Conservation (phyloP, 2,113 vertebrate genomes). For the Chloroceryle aenea region DNA sequence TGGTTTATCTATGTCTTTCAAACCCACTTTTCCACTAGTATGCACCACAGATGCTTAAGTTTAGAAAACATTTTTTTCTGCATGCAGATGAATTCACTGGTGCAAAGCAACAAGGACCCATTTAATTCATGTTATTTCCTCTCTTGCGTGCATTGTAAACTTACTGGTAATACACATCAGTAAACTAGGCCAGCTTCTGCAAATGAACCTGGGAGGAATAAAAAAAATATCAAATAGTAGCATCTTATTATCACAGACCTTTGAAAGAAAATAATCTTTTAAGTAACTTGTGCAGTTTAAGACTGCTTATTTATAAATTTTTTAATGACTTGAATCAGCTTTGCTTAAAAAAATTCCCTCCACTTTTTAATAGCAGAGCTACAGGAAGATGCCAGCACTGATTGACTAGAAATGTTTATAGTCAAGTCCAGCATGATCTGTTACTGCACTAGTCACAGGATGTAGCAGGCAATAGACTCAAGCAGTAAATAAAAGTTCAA, state of each 20-base stretch:
- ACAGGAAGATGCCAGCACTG: background rate
- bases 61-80: background rate
- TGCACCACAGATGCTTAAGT: background rate
- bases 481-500: slow-evolving; percentile 11
- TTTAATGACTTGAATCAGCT: slow-evolving; percentile 43
- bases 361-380: slow-evolving; percentile 25
- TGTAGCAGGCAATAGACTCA: background rate
- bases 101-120: background rate
- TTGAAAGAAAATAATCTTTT: slow-evolving; percentile 33
- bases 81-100: background rate
- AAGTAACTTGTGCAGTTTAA: background rate
- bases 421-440: slow-evolving; percentile 9
- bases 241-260: slow-evolving; percentile 27
- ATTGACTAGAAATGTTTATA: background rate
- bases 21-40: background rate
- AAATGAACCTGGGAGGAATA: slow-evolving; percentile 1
- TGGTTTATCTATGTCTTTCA: background rate
- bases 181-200: background rate
- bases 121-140: background rate
- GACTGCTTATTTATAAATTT: slow-evolving; percentile 26
- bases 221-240: slow-evolving; percentile 34
- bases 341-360: background rate
- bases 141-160: background rate
- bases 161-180: background rate
- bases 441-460: background rate